phyloP scores from a whole-genome alignment of 1,140 invertebrate genomes.

The Diplogasteroides magnus region DNA sequence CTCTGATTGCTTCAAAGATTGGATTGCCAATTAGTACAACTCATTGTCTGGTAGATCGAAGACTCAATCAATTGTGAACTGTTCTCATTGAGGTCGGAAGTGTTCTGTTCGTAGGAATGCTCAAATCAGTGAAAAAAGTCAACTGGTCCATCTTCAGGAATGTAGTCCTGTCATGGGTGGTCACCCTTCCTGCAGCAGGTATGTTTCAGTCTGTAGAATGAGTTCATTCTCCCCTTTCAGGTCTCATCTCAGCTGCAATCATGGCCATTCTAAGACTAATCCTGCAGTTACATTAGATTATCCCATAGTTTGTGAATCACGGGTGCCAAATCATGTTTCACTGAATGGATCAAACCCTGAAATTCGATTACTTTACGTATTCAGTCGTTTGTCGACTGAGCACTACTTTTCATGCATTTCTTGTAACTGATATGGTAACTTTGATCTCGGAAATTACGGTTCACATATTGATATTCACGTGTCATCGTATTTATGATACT shows the following conservation, averaged over 20 bases:
- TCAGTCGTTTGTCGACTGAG: too few relatives aligned
- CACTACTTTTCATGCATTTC: too few relatives aligned
- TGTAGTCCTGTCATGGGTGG: conserved; percentile 89
- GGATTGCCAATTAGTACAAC: conserved; percentile 93
- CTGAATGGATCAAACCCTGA: too few relatives aligned
- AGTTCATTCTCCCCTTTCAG: conserved; percentile 13
- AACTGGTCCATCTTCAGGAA: conserved; percentile 64
- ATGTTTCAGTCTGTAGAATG: neutral
- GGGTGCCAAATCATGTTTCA: too few relatives aligned
- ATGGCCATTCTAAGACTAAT: conserved; percentile 27
- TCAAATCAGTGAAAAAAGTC: conserved; percentile 50
- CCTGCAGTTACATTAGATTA: too few relatives aligned
- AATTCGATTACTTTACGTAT: too few relatives aligned
- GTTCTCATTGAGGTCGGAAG: too few relatives aligned
- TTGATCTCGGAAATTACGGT: too few relatives aligned
- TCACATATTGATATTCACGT: too few relatives aligned
- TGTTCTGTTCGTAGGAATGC: conserved; percentile 41
- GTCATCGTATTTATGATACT: too few relatives aligned
- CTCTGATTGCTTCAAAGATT: conserved; percentile 85
- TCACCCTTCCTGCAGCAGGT: conserved; percentile 85
- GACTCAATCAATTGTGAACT: neutral
- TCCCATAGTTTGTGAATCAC: too few relatives aligned
- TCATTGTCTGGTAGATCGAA: conserved; percentile 91
- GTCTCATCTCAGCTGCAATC: conserved; percentile 28
- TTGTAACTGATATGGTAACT: too few relatives aligned